Evolutionary conservation across 2,888 invertebrate species (phyloP).

Genomic region (Horisme vitalbata): DNA sequence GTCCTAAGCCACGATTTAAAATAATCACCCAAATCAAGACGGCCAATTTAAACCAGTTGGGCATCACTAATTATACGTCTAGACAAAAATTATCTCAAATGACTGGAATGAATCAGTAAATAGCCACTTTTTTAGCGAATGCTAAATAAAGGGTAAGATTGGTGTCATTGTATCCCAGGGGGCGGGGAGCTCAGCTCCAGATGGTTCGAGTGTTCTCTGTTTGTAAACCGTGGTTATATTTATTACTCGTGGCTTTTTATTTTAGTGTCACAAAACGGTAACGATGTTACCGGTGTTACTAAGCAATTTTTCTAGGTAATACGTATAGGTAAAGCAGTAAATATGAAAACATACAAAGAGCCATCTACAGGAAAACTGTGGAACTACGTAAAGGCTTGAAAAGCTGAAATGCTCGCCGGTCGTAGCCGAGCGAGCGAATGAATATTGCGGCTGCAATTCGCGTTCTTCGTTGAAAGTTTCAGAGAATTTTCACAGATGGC

Average conservation of each 20-base stretch:
- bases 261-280: neutral
- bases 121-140: constrained; percentile 18
- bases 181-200: constrained; percentile 7
- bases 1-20: too few relatives aligned
- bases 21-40: too few relatives aligned
- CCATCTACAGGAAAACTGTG: constrained; percentile 33
- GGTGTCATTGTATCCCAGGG: constrained; percentile 37
- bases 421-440: neutral
- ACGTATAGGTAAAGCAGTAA: too few relatives aligned
- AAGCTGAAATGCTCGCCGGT: neutral
- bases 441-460: neutral
- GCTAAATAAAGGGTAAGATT: constrained; percentile 37
- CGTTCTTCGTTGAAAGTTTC: constrained; percentile 2
- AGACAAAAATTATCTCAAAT: constrained; percentile 15
- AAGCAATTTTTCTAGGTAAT: too few relatives aligned
- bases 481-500: constrained; percentile 29
- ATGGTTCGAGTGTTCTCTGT: constrained; percentile 44
- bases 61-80: neutral
- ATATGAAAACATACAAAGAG: too few relatives aligned
- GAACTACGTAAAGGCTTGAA: constrained; percentile 9
- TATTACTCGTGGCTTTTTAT: constrained; percentile 28
- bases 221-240: constrained; percentile 36
- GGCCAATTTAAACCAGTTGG: neutral
- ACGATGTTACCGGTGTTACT: too few relatives aligned
- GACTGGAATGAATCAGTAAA: constrained; percentile 23